Base-by-base conservation (phyloP, 2,113 vertebrate genomes). In the Ptychochromis oligacanthus region DNA sequence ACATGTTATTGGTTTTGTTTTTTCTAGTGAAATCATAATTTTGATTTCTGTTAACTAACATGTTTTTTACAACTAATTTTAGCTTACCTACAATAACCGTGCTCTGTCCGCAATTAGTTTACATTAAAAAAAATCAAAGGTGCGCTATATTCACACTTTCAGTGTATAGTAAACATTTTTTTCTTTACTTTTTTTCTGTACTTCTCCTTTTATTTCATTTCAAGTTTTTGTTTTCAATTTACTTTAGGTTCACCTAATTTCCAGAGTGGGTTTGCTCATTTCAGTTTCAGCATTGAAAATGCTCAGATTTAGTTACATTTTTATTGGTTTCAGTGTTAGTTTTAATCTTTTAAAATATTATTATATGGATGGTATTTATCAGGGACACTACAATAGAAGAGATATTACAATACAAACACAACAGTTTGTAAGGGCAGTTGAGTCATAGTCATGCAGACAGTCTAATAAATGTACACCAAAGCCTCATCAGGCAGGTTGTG, bases 351-450 rank as follows among this genome's bases (percentile, higher is more conserved):
- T 65, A 2, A 67, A 67, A 67, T 46, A 22, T 67, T 26, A 65
- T 1, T 0, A 65, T 43, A 14, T n/a, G n/a, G 38, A 26, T 0
- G n/a, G n/a, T 0, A 46, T 67, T 4, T 6, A 20, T 43, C 38
- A 43, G 62, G 24, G 0, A n/a, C n/a, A n/a, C n/a, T n/a, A n/a
- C n/a, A n/a, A n/a, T n/a, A n/a, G n/a, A n/a, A n/a, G n/a, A n/a
- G n/a, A n/a, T n/a, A n/a, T n/a, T n/a, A n/a, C n/a, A n/a, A n/a
- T 18, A 22, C 38, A 46, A 67, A 67, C 64, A 26, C 22, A 11
- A 18, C 38, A 17, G 7, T 18, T 26, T 67, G 43, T 67, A 26
- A 65, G 13, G n/a, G 61, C 34, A 7, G 31, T 40, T 7, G 40
- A 0, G 36, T 65, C 36, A 43, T 13, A 43, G 40, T 11, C 12